A percentile compares a stretch with the other conserved stretches of the same genome.
Conservation (phyloP, 30 jellyfish, hydroid and myxozoan genomes). For the Chrysaora quinquecirrha region DNA sequence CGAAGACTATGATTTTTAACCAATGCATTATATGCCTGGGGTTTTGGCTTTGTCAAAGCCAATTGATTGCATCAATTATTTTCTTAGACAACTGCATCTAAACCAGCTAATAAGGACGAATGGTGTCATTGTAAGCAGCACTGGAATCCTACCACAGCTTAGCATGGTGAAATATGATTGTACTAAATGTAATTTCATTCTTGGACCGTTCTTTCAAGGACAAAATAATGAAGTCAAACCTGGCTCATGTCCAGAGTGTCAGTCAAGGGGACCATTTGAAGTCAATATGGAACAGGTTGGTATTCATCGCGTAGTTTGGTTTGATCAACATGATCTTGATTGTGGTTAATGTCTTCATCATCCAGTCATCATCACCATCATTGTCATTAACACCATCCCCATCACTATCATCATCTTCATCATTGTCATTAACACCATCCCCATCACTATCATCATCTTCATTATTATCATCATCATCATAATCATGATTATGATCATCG, state of each 20-base stretch:
- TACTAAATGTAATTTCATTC: constrained; percentile 79
- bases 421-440: too few species aligned
- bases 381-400: too few species aligned
- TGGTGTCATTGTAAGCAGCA: constrained; percentile 96
- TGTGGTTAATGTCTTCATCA: neutral
- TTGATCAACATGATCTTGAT: neutral
- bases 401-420: too few species aligned
- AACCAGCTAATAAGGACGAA: constrained; percentile 93
- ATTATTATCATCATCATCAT: too few species aligned
- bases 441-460: too few species aligned
- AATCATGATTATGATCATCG: too few species aligned
- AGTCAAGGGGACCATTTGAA: constrained; percentile 98
- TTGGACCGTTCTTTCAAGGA: constrained; percentile 98
- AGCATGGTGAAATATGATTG: constrained; percentile 95
- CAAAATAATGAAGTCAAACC: constrained; percentile 91
- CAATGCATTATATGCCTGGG: too few species aligned
- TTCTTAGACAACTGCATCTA: constrained; percentile 94
- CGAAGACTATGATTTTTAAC: too few species aligned
- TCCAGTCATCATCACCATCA: too few species aligned
- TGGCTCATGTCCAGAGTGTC: constrained; percentile 98
- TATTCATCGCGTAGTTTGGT: neutral
- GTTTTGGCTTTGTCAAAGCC: too few species aligned
- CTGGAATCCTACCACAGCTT: constrained; percentile 95
- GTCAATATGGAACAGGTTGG: constrained; percentile 92
- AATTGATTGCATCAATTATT: too few species aligned